Percentiles rank a stretch among this genome's conserved stretches.
phyloP scores from a whole-genome alignment of 2,797 vertebrate species.

The Bryconaethiops microstoma region DNA sequence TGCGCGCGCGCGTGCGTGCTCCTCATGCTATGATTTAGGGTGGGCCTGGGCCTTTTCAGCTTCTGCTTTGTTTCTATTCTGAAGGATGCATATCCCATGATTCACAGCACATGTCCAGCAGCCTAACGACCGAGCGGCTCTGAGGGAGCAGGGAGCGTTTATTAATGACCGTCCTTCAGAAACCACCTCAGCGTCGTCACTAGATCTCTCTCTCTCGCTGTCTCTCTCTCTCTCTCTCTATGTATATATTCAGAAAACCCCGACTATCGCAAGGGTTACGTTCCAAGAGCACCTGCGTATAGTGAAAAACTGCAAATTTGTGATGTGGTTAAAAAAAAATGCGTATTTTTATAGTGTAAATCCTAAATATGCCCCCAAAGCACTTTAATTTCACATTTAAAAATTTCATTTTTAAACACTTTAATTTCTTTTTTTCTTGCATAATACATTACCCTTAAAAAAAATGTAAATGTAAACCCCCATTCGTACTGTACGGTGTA shows the following conservation, averaged over 20 bases:
- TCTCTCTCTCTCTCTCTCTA: background rate
- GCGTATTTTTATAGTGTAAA: too few relatives aligned
- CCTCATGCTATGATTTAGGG: constrained; percentile 21
- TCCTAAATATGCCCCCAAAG: too few relatives aligned
- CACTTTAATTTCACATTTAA: too few relatives aligned
- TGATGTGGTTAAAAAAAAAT: too few relatives aligned
- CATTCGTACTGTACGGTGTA: too few relatives aligned
- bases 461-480: too few relatives aligned
- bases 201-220: constrained; percentile 7
- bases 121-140: constrained; percentile 13
- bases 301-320: too few relatives aligned
- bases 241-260: background rate
- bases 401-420: too few relatives aligned
- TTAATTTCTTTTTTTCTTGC: too few relatives aligned
- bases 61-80: constrained; percentile 30
- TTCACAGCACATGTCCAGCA: constrained; percentile 44
- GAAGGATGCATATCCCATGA: constrained; percentile 46
- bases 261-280: too few relatives aligned
- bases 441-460: too few relatives aligned
- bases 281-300: too few relatives aligned
- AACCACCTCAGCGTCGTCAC: constrained; percentile 35
- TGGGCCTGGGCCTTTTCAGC: constrained; percentile 33
- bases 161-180: constrained; percentile 58
- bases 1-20: background rate
- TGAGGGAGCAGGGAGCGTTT: constrained; percentile 29